These are phyloP conservation scores for Otocyon megalotis DNA, from an alignment of 2,113 vertebrate genomes.

Conservation along the genomic window DNA sequence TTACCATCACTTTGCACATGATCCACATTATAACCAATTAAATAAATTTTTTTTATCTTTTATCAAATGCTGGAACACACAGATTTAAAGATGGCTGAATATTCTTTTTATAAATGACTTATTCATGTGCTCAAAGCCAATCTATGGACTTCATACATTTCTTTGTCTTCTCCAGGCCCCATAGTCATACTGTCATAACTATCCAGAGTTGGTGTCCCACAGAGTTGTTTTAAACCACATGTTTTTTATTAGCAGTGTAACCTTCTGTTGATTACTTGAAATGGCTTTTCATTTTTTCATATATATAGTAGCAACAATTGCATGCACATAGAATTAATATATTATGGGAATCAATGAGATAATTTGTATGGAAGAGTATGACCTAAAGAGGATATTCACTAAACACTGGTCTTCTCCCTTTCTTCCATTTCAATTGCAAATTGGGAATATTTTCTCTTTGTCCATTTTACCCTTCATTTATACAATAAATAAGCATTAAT, in stretches of 20 bases:
- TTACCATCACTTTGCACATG: neutral
- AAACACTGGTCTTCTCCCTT: neutral
- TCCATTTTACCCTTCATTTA: neutral
- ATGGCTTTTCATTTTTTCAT: neutral
- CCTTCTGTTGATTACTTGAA: neutral
- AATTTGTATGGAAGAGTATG: neutral
- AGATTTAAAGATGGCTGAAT: conserved; percentile 1
- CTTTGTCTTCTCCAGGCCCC: neutral
- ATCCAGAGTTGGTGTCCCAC: neutral
- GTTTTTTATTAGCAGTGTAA: neutral
- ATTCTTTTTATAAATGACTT: neutral
- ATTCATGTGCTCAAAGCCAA: neutral
- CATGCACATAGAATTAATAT: neutral
- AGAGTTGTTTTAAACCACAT: neutral
- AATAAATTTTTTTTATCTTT: conserved; percentile 33
- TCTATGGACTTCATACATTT: neutral
- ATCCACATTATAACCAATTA: conserved; percentile 44
- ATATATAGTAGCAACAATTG: neutral
- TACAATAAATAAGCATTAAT: neutral
- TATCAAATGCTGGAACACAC: neutral
- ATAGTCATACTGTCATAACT: neutral
- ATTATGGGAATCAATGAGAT: neutral
- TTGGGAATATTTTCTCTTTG: neutral
- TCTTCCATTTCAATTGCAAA: neutral
- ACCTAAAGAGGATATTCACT: neutral